Base-by-base conservation (phyloP, 2,888 invertebrate species). In the Catocala nupta region DNA sequence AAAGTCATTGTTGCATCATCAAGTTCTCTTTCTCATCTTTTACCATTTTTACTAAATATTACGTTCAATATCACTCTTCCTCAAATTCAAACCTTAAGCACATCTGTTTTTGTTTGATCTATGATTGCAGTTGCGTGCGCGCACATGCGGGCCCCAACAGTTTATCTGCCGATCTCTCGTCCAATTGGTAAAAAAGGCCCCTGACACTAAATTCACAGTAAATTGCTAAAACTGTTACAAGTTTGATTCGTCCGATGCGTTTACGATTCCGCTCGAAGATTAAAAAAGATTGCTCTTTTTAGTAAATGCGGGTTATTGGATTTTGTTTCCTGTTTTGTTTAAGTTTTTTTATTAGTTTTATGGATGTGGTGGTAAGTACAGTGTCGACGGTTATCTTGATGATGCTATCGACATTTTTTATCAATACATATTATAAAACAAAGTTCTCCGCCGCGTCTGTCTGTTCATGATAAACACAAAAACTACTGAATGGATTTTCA, bases 171-270 rank as follows among this genome's bases (percentile, higher is more conserved):
- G 86, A 90, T 91, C 91, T 89, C 63, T 77, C 87, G 82, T 84
- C 85, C 91, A 92, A 93, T 93, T 92, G 93, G 89, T 92, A 92
- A 92, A 91, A 92, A 91, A 87, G 84, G 71, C 87, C 86, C 87
- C 84, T 85, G 83, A 72, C 86, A 87, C 81, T 88, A 89, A 90
- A 90, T 88, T 87, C 83, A 88, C 84, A 73, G 88, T 91, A 91
- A 93, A 92, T 92, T 92, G 91, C 91, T 90, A 91, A 93, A 92
- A 91, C 90, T 82, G 86, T 84, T 70, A 63, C 51, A 70, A 83
- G 83, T 87, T 81, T 89, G 91, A 91, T 90, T 90, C 89, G 74
- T 55, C 71, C 56, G 74, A 71, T 70, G 70, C 70, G 81, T 91
- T 89, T 88, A 92, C 90, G 91, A 92, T 90, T 90, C 87, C 77